Base-by-base conservation (phyloP, 2,888 invertebrate genomes). In the Myathropa florea region DNA sequence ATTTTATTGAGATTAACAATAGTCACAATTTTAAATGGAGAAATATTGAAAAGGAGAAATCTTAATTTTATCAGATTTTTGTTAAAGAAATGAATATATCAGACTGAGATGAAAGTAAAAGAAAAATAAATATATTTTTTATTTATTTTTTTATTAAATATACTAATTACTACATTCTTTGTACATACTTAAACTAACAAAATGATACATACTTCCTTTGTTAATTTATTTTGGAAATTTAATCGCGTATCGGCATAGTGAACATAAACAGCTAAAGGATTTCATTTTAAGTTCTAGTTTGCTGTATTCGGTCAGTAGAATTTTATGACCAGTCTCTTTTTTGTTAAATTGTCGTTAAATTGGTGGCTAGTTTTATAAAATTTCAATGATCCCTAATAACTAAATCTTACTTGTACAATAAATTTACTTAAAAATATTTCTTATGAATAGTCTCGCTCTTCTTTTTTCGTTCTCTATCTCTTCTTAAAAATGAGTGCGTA, bases 401-500 rank as follows among this genome's bases (percentile, higher is more conserved):
- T 83, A 83, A 68, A 75, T 63, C 83, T 79, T 83, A 83, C 36
- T 12, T n/a, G 23, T 73, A 53, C 65, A 75, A 24, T 75, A 64
- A 61, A 21, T 76, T 67, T 60, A 59, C 12, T 67, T 76, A 57
- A 14, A 23, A 57, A 57, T 70, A 81, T 81, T 81, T 75, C 81
- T 81, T 81, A 76, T 18, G 36, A 65, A 67, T 73, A 80, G 64
- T 82, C 70, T 76, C 33, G 23, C 63, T 57, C 1, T 36, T 46
- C 63, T 57, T 75, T 9, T 18, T n/a, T 23, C 9, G 39, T 18
- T 63, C 23, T 82, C 18, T 71, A 14, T 72, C 30, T 61, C 12
- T 61, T 21, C 7, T 68, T 46, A 23, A 61, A 26, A 39, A 71
- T 73, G 63, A 73, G 30, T 57, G 7, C 26, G 46, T 23, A 57